Base-by-base conservation (phyloP, 2,797 vertebrate species). In the Brachymystax lenok region DNA sequence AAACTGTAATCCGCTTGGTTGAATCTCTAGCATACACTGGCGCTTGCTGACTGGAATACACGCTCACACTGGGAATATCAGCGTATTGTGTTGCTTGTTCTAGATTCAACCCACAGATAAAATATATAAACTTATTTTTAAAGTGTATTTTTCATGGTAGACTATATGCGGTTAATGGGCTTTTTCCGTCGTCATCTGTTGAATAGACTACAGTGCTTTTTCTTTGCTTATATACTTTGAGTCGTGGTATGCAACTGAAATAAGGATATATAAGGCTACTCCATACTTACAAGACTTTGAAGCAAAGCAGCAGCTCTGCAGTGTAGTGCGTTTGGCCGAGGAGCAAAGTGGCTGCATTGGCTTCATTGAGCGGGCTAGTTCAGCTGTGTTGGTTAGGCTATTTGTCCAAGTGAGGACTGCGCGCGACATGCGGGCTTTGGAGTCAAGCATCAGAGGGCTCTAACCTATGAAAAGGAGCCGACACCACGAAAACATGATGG, bases 341-440 rank as follows among this genome's bases (percentile, higher is more conserved):
- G 77, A 77, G 76, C 87, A 74, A 79, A 83, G 83, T 81, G 78
- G 59, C 79, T 72, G 30, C 78, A 8, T 73, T 68, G 40, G 69
- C 78, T 78, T 1, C 68, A 74, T 81, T 76, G 81, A 74, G 75
- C 19, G 82, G 82, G 88, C 86, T 78, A 84, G 80, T 84, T 88
- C 27, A 61, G 63, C 19, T 8, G n/a, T 27, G 46, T 33, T 52
- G 70, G 46, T 74, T 16, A 46, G 40, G 40, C 40, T 46, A 33
- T 21, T 52, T 67, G 27, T 46, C 17, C 85, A 71, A 84, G 79
- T 86, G 81, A 82, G 74, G 77, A 81, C 79, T 77, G 84, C 67
- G 74, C 83, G 80, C 90, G 83, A 91, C 90, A 95, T 95, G 93
- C 89, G 87, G 89, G 90, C 74, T 85, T 40, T 80, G 89, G 85